A percentile compares a stretch with the other conserved stretches of the same genome.
phyloP scores from a whole-genome alignment of 2,797 vertebrate species.

The Cyclopterus lumpus region DNA sequence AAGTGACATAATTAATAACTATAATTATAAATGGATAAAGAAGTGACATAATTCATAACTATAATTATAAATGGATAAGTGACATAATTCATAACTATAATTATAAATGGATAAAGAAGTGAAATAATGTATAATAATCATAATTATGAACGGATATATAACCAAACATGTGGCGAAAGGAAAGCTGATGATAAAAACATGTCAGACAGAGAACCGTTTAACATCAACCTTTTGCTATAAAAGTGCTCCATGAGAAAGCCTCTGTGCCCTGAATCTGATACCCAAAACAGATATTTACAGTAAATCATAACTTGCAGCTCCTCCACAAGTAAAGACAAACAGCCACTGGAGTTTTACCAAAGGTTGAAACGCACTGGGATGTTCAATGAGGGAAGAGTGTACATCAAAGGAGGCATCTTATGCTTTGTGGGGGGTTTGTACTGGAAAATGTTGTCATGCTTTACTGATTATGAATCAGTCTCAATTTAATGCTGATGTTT shows the following conservation, averaged over 20 bases:
- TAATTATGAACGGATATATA: not conserved
- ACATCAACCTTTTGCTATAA: conserved; percentile 19
- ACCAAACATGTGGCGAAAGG: not conserved
- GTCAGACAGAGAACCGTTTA: conserved; percentile 17
- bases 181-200: conserved; percentile 28
- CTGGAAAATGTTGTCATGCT: not conserved
- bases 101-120: not conserved
- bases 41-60: too few relatives aligned
- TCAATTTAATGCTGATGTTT: not conserved
- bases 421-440: not conserved
- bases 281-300: conserved; percentile 49
- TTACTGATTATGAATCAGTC: not conserved
- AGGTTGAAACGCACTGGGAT: not conserved
- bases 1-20: too few relatives aligned
- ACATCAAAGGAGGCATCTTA: not conserved
- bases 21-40: not conserved
- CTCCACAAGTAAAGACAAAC: conserved; percentile 36
- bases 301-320: conserved; percentile 41
- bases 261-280: conserved; percentile 53
- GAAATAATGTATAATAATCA: too few relatives aligned
- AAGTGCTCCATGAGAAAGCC: conserved; percentile 33
- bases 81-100: too few relatives aligned
- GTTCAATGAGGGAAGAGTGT: not conserved
- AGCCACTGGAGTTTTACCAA: not conserved
- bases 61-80: not conserved